Percentiles rank a stretch among this genome's conserved stretches.
Conservation (phyloP, 2,797 vertebrate genomes). For the Pantherophis vulpinus region DNA sequence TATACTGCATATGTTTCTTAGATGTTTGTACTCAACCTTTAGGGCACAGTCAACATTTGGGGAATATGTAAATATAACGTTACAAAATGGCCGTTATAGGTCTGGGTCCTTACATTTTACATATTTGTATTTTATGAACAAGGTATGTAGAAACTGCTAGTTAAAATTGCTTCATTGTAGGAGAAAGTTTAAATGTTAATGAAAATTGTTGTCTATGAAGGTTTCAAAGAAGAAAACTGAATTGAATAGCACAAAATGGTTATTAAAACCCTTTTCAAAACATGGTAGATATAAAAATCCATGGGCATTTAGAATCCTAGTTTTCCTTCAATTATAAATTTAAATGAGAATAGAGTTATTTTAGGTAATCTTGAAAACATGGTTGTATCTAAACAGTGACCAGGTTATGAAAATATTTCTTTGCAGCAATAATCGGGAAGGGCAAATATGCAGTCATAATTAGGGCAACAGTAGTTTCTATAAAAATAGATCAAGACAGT, state of each 20-base stretch:
- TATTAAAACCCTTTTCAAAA: not conserved
- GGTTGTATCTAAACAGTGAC: not conserved
- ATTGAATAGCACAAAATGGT: not conserved
- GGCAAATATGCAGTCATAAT: not conserved
- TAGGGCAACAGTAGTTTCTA: not conserved
- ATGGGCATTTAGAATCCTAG: not conserved
- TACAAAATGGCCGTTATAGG: not conserved
- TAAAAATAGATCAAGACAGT: not conserved
- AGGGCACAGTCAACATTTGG: not conserved
- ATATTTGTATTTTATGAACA: not conserved
- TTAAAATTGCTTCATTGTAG: not conserved
- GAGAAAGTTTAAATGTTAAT: not conserved
- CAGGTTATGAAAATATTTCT: not conserved
- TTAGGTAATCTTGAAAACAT: not conserved
- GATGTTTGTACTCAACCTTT: not conserved
- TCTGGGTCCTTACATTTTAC: not conserved
- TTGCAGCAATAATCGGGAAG: not conserved
- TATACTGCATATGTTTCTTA: not conserved
- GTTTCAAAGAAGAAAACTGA: not conserved
- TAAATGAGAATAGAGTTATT: not conserved
- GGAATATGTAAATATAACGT: not conserved
- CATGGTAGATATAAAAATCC: not conserved
- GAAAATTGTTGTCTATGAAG: not conserved
- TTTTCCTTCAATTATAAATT: not conserved
- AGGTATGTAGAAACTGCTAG: not conserved